Evolutionary conservation across 2,888 invertebrate species (phyloP).

Genomic region (Drosophila peninsularis): DNA sequence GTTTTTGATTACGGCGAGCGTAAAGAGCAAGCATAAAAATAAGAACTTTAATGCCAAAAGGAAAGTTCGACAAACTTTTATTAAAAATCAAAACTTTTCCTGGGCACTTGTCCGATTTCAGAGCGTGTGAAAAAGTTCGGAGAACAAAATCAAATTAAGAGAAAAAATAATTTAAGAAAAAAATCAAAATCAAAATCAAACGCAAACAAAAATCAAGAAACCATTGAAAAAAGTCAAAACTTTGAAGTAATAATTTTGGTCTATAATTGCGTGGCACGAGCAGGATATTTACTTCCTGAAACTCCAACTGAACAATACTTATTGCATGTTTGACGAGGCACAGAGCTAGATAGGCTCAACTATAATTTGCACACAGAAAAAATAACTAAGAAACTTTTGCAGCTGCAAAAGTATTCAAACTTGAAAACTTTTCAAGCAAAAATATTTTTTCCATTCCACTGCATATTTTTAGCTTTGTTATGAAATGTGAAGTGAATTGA

Average conservation of each 20-base stretch:
- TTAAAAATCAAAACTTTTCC: constrained; percentile 26
- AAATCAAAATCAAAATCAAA: constrained; percentile 4
- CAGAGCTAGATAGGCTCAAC: neutral
- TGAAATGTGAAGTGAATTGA: neutral
- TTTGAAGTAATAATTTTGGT: constrained; percentile 10
- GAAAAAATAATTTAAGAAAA: neutral
- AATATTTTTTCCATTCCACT: neutral
- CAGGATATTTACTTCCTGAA: constrained; percentile 4
- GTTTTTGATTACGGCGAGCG: neutral
- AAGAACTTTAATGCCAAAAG: neutral
- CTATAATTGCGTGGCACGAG: neutral
- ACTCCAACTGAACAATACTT: constrained; percentile 5
- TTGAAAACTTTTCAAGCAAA: neutral
- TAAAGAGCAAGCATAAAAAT: neutral
- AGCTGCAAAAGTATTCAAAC: neutral
- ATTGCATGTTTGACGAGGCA: neutral
- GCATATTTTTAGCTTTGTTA: neutral
- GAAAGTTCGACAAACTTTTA: constrained; percentile 33
- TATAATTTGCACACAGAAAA: neutral
- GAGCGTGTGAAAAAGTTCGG: constrained; percentile 13
- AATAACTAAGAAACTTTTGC: neutral
- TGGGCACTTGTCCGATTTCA: constrained; percentile 23
- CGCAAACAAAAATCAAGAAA: constrained; percentile 5
- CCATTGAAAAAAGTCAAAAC: constrained; percentile 9
- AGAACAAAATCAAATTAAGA: constrained; percentile 3